phyloP scores from a whole-genome alignment of 2,888 invertebrate species.

The Sphaeridia pumilis region DNA sequence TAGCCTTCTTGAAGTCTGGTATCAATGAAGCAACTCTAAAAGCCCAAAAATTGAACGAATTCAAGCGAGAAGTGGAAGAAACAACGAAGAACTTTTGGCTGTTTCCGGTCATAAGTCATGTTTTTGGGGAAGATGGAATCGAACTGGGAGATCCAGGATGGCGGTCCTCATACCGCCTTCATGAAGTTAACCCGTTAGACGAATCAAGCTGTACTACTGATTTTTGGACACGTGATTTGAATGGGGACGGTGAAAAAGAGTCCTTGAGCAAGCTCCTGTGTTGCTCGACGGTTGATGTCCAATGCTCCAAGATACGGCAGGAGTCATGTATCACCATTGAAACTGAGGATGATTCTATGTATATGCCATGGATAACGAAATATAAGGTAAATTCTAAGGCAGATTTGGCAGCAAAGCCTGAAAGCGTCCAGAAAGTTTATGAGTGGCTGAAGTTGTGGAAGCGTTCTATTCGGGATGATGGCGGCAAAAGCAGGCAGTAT shows the following conservation, averaged over 20 bases:
- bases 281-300: no score
- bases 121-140: no score
- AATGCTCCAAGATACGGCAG: no score
- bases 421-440: constrained; percentile 53
- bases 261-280: no score
- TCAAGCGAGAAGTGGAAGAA: constrained; percentile 22
- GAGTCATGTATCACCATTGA: no score
- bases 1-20: constrained; percentile 30
- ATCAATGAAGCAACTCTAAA: constrained; percentile 26
- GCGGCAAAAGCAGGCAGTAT: constrained; percentile 26
- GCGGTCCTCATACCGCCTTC: no score
- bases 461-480: constrained; percentile 38
- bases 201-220: no score
- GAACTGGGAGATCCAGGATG: no score
- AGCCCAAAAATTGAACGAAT: constrained; percentile 21
- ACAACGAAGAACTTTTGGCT: constrained; percentile 14
- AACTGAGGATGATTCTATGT: no score
- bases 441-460: constrained; percentile 68
- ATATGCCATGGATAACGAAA: constrained; percentile 64
- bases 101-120: constrained; percentile 24
- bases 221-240: no score
- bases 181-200: no score
- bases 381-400: constrained; percentile 60
- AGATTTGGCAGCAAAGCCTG: constrained; percentile 62
- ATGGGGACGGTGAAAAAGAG: no score